These are phyloP conservation scores for Thereva nobilitata DNA, from an alignment of 2,888 invertebrate species.

Conservation along the genomic window DNA sequence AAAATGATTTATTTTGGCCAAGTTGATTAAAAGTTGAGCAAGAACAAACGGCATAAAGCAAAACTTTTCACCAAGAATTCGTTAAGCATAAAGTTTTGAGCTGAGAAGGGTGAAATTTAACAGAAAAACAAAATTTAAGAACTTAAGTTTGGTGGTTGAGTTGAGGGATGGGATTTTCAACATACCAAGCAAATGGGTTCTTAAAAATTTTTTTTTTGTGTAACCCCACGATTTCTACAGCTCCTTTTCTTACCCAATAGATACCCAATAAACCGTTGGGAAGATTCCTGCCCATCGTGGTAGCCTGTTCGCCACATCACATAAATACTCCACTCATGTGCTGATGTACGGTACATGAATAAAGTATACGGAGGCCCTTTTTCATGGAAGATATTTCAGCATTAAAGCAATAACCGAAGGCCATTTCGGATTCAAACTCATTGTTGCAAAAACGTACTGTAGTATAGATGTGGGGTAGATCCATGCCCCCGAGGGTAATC, in stretches of 20 bases:
- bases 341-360: constrained; percentile 22
- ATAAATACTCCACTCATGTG: constrained; percentile 15
- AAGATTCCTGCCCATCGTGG: background rate
- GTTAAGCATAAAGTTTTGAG: constrained; percentile 22
- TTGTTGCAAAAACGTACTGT: constrained; percentile 18
- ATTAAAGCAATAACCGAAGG: constrained; percentile 20
- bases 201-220: constrained; percentile 1
- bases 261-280: background rate
- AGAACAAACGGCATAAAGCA: constrained; percentile 31
- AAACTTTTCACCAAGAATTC: constrained; percentile 17
- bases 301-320: too few relatives aligned
- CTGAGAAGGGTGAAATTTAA: constrained; percentile 5
- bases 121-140: constrained; percentile 3
- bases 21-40: constrained; percentile 40
- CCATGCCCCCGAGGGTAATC: constrained; percentile 16
- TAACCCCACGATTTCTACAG: background rate
- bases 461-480: background rate
- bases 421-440: constrained; percentile 9
- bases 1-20: constrained; percentile 39
- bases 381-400: background rate
- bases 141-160: background rate
- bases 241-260: background rate
- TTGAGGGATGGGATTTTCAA: constrained; percentile 7
- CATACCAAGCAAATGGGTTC: constrained; percentile 8
- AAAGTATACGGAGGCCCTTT: constrained; percentile 18